A percentile compares a stretch with the other conserved stretches of the same genome.
Evolutionary conservation across 2,113 vertebrate species (phyloP).

Genomic region (Zapornia atra): DNA sequence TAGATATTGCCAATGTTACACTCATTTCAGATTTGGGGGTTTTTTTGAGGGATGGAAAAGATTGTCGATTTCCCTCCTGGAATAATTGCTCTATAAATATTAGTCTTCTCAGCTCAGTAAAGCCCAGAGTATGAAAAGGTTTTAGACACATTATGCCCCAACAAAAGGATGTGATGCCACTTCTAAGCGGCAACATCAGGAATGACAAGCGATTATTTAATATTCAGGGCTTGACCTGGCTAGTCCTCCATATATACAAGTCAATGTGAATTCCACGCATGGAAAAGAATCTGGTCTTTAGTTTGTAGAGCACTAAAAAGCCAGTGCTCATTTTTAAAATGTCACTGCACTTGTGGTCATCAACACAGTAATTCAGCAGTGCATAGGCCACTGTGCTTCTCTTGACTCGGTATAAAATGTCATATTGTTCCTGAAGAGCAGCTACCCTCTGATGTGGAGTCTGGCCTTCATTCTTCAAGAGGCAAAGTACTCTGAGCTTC

Average conservation of each 20-base stretch:
- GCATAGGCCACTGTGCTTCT: background rate
- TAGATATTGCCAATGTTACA: background rate
- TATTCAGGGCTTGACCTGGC: background rate
- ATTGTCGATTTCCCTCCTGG: background rate
- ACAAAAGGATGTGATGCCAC: background rate
- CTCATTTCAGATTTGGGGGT: background rate
- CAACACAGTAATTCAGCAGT: background rate
- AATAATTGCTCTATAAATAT: conserved; percentile 21
- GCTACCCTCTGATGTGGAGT: background rate
- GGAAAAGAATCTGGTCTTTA: background rate
- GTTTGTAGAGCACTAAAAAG: conserved; percentile 14
- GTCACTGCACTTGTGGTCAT: background rate
- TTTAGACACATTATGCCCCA: background rate
- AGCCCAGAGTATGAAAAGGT: background rate
- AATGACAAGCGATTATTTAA: conserved; percentile 17
- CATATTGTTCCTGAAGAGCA: background rate
- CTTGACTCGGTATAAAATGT: background rate
- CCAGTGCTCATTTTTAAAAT: conserved; percentile 35
- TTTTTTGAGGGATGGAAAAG: background rate
- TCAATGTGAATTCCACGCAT: background rate
- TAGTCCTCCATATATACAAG: background rate
- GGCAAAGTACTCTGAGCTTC: background rate
- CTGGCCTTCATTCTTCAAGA: background rate
- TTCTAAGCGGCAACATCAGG: background rate
- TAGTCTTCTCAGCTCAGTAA: background rate